Base-by-base conservation (phyloP, 2,888 invertebrate genomes). In the Pristionchus maxplancki region DNA sequence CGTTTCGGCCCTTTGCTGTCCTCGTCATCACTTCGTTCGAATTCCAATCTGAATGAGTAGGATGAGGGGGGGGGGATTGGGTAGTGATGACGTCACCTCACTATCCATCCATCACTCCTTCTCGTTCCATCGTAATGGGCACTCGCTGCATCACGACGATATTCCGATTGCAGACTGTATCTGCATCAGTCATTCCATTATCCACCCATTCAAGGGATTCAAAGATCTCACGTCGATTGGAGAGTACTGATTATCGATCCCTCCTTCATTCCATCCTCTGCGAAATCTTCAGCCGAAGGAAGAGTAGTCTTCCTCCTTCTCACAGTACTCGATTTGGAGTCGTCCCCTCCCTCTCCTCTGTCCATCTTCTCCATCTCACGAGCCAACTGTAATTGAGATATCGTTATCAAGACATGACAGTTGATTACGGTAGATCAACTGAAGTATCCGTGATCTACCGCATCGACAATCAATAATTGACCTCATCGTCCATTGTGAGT, bases 21-120 rank as follows among this genome's bases (percentile, higher is more conserved):
- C 20, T 78, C 78, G 11, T 78, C 78, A 48, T 78, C 78, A 78
- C 28, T 48, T 28, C 44, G 40, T 48, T 78, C 78, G 78, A 78
- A 78, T 48, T 78, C 78, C 8, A 48, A 28, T 28, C 78, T 78
- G 78, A 48, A 48, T 71, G 37, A 71, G 31, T 71, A 6, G 37
- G 37, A 2, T 71, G 71, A 34, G 20, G 20, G 71, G 17, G 71
- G 17, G 15, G 34, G 71, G 71, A 20, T 15, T 11, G 71, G 17
- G 6, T 2, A 28, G 1, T 24, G 44, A 17, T 11, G 9, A 13
- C 24, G 15, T 40, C 40, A 78, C 78, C 78, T 78, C 48, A 78
- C 44, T 11, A 44, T 28, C 44, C 78, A 78, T 48, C 78, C 78
- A 20, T 78, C 78, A 28, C 78, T 78, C 17, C 78, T 78, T 48